A percentile compares a stretch with the other conserved stretches of the same genome.
Conservation (phyloP, 2,113 vertebrate species). For the Zapus hudsonius region DNA sequence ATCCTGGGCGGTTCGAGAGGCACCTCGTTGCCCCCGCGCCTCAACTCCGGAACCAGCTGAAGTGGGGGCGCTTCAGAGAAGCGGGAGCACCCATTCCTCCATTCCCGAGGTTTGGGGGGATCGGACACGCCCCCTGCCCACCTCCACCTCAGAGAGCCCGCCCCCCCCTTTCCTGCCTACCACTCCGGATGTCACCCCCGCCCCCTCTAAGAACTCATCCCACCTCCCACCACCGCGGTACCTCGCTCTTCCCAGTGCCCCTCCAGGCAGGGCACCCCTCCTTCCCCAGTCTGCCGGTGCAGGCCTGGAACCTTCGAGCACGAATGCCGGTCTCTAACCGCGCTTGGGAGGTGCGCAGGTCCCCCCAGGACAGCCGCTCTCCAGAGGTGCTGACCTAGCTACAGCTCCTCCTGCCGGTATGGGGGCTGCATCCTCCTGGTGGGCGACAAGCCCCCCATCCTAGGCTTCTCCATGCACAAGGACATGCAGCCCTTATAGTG, state of each 20-base stretch:
- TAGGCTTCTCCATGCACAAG: not conserved
- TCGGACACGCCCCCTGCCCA: constrained; percentile 57
- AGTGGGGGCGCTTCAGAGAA: not conserved
- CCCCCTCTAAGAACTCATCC: not conserved
- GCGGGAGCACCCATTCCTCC: not conserved
- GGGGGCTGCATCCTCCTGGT: not conserved
- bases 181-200: not conserved
- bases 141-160: constrained; percentile 19
- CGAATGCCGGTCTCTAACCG: not conserved
- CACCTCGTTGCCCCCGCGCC: constrained; percentile 22
- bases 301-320: not conserved
- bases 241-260: not conserved
- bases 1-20: not conserved
- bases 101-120: not conserved
- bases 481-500: not conserved
- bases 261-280: not conserved
- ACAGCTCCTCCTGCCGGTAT: not conserved
- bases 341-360: not conserved
- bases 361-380: not conserved
- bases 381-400: not conserved
- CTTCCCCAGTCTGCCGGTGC: not conserved
- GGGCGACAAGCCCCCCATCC: not conserved
- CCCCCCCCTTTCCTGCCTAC: not conserved
- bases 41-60: not conserved
- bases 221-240: not conserved